Evolutionary conservation across 1,140 invertebrate species (phyloP).

Genomic region (Potamilus streckersoni): DNA sequence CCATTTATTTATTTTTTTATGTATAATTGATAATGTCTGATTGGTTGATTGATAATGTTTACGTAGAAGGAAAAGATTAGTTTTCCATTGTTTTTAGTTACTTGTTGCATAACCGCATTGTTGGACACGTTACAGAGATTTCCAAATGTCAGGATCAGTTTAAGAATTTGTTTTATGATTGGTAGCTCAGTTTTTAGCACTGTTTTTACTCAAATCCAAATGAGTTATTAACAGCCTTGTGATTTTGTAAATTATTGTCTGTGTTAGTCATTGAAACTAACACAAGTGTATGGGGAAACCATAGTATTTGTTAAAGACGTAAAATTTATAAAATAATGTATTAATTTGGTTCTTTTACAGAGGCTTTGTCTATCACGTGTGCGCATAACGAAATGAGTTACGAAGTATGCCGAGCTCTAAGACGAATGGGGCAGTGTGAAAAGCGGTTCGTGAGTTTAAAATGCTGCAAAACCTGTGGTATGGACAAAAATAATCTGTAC

Average conservation of each 20-base stretch:
- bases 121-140: too few species aligned
- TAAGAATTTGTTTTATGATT: too few species aligned
- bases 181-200: too few species aligned
- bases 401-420: constrained; percentile 48
- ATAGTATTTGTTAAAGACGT: neutral
- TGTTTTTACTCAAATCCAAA: too few species aligned
- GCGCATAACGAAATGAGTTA: constrained; percentile 49
- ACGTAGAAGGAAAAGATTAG: too few species aligned
- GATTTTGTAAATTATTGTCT: neutral
- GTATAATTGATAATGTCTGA: too few species aligned
- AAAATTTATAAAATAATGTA: constrained; percentile 7
- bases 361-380: constrained; percentile 46
- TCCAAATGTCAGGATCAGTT: too few species aligned
- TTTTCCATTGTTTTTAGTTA: too few species aligned
- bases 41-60: too few species aligned
- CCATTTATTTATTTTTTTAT: too few species aligned
- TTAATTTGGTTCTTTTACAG: constrained; percentile 20
- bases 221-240: neutral
- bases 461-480: constrained; percentile 53
- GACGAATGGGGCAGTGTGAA: constrained; percentile 49
- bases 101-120: too few species aligned
- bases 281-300: neutral
- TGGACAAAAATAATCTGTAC: constrained; percentile 26
- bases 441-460: constrained; percentile 47
- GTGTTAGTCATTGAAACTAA: neutral